Evolutionary conservation across 2,113 vertebrate species (phyloP).

Genomic region (Clarias batrachus): DNA sequence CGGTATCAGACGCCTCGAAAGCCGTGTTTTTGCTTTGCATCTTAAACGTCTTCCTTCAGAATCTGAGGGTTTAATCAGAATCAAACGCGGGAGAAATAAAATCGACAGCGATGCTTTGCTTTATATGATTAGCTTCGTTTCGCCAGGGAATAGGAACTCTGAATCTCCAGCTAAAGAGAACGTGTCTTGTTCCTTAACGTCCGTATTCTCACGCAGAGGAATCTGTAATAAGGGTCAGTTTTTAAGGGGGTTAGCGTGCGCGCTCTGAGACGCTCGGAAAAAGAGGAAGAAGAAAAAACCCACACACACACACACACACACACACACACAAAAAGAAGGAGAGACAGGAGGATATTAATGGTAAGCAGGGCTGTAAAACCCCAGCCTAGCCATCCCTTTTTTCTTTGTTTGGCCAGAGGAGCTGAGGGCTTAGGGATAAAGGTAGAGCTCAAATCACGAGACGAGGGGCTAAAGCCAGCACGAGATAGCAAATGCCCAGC

Average conservation of each 20-base stretch:
- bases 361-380: conserved; percentile 74
- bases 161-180: conserved; percentile 39
- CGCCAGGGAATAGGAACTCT: conserved; percentile 20
- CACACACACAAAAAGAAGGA: conserved; percentile 59
- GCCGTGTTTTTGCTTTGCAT: background rate
- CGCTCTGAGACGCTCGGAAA: conserved; percentile 52
- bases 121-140: background rate
- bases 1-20: background rate
- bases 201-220: conserved; percentile 60
- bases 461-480: conserved; percentile 70
- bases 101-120: background rate
- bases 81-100: background rate
- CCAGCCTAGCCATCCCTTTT: conserved; percentile 69
- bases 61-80: conserved; percentile 41
- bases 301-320: conserved; percentile 40
- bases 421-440: conserved; percentile 80
- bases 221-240: conserved; percentile 69
- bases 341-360: conserved; percentile 79
- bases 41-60: background rate
- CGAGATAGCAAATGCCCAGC: conserved; percentile 73
- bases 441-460: conserved; percentile 78
- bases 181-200: conserved; percentile 52
- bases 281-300: conserved; percentile 60
- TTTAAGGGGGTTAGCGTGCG: conserved; percentile 65
- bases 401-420: conserved; percentile 79